A percentile compares a stretch with the other conserved stretches of the same genome.
Conservation (phyloP, 2,797 vertebrate genomes). For the Syndactyla subalaris region DNA sequence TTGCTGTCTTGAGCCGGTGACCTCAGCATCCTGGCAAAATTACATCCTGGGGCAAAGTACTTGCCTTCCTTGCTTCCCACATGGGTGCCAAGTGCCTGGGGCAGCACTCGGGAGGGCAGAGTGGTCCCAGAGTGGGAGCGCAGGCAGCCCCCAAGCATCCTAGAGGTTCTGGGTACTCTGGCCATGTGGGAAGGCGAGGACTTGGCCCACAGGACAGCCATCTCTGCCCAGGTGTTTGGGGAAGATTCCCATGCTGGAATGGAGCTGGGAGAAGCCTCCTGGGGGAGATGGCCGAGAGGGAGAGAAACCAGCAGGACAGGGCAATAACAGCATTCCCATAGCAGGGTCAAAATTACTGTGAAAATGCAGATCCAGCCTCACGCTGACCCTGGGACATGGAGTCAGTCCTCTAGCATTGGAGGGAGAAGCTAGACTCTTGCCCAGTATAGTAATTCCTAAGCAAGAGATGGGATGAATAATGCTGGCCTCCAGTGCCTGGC, state of each 20-base stretch:
- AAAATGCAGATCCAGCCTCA: neutral
- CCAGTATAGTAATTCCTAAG: neutral
- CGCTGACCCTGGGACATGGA: neutral
- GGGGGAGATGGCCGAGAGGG: neutral
- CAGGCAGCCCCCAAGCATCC: neutral
- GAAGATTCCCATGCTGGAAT: accelerated
- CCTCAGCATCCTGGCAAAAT: neutral
- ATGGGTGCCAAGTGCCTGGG: neutral
- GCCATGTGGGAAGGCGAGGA: neutral
- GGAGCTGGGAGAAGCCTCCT: neutral
- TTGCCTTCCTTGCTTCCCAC: neutral
- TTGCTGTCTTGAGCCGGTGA: neutral
- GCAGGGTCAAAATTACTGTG: no score
- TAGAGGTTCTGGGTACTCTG: neutral
- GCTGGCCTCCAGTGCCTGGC: accelerated
- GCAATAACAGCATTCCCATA: no score
- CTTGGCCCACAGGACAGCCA: neutral
- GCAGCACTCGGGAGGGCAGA: neutral
- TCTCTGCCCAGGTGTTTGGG: accelerated
- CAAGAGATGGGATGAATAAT: neutral
- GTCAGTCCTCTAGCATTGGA: neutral
- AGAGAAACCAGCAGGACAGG: neutral
- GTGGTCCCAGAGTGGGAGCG: neutral
- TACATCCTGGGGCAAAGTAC: neutral
- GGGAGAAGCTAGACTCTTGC: neutral